Percentiles rank a stretch among this genome's conserved stretches.
phyloP scores from a whole-genome alignment of 2,888 invertebrate genomes.

The Helleia helle region DNA sequence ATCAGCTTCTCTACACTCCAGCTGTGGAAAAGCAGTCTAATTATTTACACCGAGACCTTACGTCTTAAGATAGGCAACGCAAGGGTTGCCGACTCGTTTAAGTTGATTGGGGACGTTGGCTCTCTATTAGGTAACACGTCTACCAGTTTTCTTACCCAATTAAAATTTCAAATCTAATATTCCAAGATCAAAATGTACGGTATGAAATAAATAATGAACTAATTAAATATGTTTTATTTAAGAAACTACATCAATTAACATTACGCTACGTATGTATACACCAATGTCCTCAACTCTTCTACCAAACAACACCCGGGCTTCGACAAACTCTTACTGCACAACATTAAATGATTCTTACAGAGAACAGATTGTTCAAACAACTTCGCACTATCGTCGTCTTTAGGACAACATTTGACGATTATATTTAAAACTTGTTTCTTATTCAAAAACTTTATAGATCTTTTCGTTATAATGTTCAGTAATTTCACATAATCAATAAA shows the following conservation, averaged over 20 bases:
- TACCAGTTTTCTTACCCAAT: too few relatives aligned
- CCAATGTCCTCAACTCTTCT: slow-evolving; percentile 31
- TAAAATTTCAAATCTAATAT: too few relatives aligned
- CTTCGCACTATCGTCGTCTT: slow-evolving; percentile 31
- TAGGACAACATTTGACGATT: slow-evolving; percentile 33
- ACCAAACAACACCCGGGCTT: slow-evolving; percentile 27
- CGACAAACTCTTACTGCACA: slow-evolving; percentile 34
- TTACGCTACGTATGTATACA: slow-evolving; percentile 34
- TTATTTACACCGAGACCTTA: too few relatives aligned
- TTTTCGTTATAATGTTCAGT: slow-evolving; percentile 42
- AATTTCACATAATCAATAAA: slow-evolving; percentile 34
- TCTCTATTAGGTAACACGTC: too few relatives aligned
- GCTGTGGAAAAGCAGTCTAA: too few relatives aligned
- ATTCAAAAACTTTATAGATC: slow-evolving; percentile 41
- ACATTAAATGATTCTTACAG: slow-evolving; percentile 33
- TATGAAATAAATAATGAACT: too few relatives aligned
- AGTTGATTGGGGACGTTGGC: too few relatives aligned
- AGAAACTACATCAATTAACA: not conserved
- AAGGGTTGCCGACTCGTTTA: too few relatives aligned
- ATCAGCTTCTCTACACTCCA: too few relatives aligned
- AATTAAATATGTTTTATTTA: not conserved
- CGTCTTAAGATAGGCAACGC: too few relatives aligned
- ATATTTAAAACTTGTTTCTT: slow-evolving; percentile 44
- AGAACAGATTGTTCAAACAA: slow-evolving; percentile 38
- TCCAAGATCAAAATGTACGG: too few relatives aligned